These are phyloP conservation scores for Danio rerio DNA, from an alignment of 2,113 vertebrate species.

Conservation along the genomic window GRCz12tu NC_133185.1:38801501-38802000, in stretches of 20 bases:
- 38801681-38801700: neutral
- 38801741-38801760: neutral
- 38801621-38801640: neutral
- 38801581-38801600: neutral
- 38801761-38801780: neutral
- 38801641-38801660: neutral
- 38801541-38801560: neutral
- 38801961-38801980: neutral
- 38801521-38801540: neutral
- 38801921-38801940: neutral
- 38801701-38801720: neutral
- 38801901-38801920: neutral
- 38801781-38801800: neutral
- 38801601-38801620: neutral
- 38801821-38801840: neutral
- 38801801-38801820: neutral
- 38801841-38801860: neutral
- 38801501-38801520: neutral
- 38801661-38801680: neutral
- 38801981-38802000: neutral
- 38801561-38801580: neutral
- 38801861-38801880: neutral
- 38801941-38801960: neutral
- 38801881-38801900: neutral
- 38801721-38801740: neutral